These are phyloP conservation scores for Zaprionus camerounensis DNA, from an alignment of 1,140 invertebrate genomes.

Conservation along the genomic window DNA sequence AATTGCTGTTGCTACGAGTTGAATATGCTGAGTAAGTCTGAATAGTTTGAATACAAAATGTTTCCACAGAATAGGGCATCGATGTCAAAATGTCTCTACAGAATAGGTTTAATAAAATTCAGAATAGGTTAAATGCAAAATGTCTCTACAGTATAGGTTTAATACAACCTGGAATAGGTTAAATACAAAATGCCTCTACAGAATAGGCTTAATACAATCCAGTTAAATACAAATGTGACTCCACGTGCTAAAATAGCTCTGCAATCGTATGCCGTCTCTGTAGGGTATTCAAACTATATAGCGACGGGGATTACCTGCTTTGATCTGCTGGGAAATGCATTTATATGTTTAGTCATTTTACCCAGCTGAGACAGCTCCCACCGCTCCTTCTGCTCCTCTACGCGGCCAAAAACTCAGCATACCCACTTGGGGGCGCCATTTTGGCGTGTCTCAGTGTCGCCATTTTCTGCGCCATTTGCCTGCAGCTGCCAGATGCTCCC, in stretches of 20 bases:
- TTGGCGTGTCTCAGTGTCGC: constrained; percentile 60
- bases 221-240: too few relatives aligned
- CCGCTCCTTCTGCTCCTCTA: background rate
- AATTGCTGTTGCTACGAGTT: background rate
- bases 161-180: too few relatives aligned
- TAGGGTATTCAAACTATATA: background rate
- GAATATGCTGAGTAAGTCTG: background rate
- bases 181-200: too few relatives aligned
- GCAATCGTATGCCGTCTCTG: too few relatives aligned
- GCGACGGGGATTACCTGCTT: background rate
- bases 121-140: too few relatives aligned
- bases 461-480: constrained; percentile 72
- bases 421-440: constrained; percentile 42
- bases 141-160: too few relatives aligned
- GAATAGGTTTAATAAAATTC: too few relatives aligned
- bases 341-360: constrained; percentile 8
- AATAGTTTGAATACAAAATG: background rate
- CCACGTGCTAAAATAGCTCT: too few relatives aligned
- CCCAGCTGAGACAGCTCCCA: background rate
- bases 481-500: constrained; percentile 25
- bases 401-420: background rate
- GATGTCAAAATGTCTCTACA: too few relatives aligned
- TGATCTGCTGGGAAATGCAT: constrained; percentile 1
- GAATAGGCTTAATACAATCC: too few relatives aligned
- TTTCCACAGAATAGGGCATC: too few relatives aligned